Conservation (phyloP, 2,113 vertebrate species). For the Coturnix japonica region DNA sequence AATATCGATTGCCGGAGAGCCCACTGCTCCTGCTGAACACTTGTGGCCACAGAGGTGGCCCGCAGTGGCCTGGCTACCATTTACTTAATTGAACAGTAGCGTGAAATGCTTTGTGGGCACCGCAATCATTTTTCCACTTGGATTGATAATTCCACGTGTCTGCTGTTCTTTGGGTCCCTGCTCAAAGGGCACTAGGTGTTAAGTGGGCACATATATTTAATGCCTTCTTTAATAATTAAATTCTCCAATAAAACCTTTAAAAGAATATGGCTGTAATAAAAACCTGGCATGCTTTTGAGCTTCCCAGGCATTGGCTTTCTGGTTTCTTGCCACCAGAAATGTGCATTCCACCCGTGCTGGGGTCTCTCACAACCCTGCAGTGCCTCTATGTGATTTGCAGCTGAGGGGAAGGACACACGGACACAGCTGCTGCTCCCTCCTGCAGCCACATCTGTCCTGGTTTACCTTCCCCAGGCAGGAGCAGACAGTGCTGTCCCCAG, state of each 20-base stretch:
- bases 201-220: neutral
- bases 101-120: neutral
- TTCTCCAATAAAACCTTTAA: neutral
- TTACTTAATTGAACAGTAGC: neutral
- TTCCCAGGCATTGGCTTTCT: neutral
- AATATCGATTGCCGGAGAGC: neutral
- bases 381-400: neutral
- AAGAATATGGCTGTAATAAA: neutral
- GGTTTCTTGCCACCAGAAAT: neutral
- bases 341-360: neutral
- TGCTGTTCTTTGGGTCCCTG: neutral
- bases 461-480: neutral
- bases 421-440: too few species aligned
- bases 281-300: neutral
- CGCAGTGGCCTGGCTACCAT: neutral
- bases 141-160: neutral
- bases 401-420: accelerated
- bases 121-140: neutral
- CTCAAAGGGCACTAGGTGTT: neutral
- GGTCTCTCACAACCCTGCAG: too few species aligned
- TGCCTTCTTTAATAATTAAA: constrained; percentile 10
- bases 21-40: neutral
- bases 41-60: neutral
- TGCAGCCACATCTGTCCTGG: neutral
- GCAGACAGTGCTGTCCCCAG: accelerated